Base-by-base conservation (phyloP, 1,140 invertebrate species). In the Spodoptera litura region DNA sequence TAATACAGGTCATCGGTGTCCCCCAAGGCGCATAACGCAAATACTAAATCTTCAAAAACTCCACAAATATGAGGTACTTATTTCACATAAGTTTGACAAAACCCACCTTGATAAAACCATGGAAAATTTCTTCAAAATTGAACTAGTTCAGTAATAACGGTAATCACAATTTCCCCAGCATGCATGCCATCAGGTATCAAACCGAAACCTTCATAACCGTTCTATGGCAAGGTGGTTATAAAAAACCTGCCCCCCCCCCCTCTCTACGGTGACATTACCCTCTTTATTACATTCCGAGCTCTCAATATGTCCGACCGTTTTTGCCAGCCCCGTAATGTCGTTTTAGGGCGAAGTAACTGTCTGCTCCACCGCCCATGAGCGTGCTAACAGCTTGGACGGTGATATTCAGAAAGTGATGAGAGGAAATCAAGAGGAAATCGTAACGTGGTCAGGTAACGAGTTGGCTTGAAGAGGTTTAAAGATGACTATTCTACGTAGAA, bases 231-330 rank as follows among this genome's bases (percentile, higher is more conserved):
- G 83, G 81, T 81, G 70, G 81, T 64, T 79, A 78, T 81, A 84
- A 86, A 84, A 85, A 84, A 80, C 73, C 73, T 53, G 12, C 77
- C 78, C 78, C 27, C 68, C 61, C 73, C 56, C 74, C 25, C 13
- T 6, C 38, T 38, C 35, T 20, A 31, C 51, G 27, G 52, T 62
- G 31, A 80, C 66, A 81, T 82, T 85, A 86, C 85, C 83, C 83
- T 64, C 81, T 86, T 86, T 87, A 87, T 87, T 87, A 87, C 85
- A 85, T 87, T 87, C 85, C 83, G 53, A n/a, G 31, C 49, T 74
- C 66, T 71, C 85, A 83, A 86, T 86, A 85, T 83, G 83, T 68
- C 68, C 66, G 80, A 25, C 61, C 72, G 78, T 81, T 85, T 81
- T 85, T 83, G 78, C 64, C 49, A 13, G 66, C 27, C 38, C 72